phyloP scores from a whole-genome alignment of 1,140 invertebrate genomes.

The Macrobrachium rosenbergii region DNA sequence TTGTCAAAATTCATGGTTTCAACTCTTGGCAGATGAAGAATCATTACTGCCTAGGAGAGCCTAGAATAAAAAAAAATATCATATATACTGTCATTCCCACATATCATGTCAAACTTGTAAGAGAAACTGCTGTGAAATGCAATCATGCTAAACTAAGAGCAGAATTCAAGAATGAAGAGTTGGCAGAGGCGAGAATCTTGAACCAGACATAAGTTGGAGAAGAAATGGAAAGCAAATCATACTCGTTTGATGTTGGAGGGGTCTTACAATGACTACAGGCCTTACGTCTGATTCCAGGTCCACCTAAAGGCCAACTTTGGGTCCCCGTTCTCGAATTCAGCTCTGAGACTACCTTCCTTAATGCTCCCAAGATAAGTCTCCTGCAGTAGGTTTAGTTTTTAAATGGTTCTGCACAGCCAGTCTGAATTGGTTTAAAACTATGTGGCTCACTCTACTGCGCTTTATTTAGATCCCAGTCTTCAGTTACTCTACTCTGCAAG shows the following conservation, averaged over 20 bases:
- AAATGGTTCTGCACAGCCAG: neutral
- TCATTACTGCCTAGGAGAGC: conserved; percentile 56
- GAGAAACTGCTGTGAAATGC: conserved; percentile 36
- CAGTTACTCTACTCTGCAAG: conserved; percentile 58
- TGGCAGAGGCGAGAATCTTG: no score
- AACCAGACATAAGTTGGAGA: no score
- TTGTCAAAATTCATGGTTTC: conserved; percentile 56
- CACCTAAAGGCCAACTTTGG: no score
- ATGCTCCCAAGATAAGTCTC: neutral
- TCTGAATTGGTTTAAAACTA: no score
- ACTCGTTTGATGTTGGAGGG: no score
- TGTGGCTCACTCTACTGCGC: conserved; percentile 10
- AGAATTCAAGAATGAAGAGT: no score
- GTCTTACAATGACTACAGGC: no score
- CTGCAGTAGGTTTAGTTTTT: neutral
- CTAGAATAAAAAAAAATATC: conserved; percentile 52
- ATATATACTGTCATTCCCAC: conserved; percentile 58
- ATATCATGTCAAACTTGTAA: conserved; percentile 51
- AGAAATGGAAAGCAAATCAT: no score
- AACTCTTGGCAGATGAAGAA: conserved; percentile 50
- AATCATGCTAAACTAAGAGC: conserved; percentile 39
- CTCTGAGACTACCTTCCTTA: conserved; percentile 45
- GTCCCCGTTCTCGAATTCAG: no score
- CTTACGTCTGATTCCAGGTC: no score
- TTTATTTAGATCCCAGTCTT: conserved; percentile 24